Conservation (phyloP, 92 coral and sea anemone species). For the Epizoanthus fatuus region DNA sequence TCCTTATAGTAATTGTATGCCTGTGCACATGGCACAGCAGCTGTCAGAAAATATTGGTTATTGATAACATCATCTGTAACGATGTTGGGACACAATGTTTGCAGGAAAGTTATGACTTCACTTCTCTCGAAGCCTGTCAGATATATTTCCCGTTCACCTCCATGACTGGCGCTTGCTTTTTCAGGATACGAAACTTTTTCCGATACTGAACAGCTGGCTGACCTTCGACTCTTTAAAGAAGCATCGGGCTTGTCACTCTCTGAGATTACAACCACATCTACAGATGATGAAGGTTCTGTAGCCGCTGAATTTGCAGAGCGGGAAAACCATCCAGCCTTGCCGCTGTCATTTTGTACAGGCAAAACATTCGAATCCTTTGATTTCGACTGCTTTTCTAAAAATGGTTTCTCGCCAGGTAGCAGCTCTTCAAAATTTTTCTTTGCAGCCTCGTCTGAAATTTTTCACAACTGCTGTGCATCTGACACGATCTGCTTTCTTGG, state of each 20-base stretch:
- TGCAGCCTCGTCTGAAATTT: constrained; percentile 4
- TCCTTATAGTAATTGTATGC: constrained; percentile 4
- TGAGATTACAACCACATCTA: background rate
- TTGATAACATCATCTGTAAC: constrained; percentile 20
- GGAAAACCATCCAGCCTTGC: constrained; percentile 32
- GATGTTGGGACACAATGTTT: constrained; percentile 38
- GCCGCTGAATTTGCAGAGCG: background rate
- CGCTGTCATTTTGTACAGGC: constrained; percentile 22
- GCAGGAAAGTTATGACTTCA: constrained; percentile 16
- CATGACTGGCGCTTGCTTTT: constrained; percentile 26
- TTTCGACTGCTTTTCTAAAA: background rate
- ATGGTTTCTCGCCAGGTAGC: constrained; percentile 15
- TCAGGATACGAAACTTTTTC: constrained; percentile 10
- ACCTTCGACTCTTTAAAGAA: constrained; percentile 22
- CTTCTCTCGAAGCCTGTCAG: constrained; percentile 9
- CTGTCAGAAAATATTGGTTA: constrained; percentile 7
- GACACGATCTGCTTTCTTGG: constrained; percentile 17
- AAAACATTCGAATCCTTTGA: background rate
- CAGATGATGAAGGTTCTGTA: constrained; percentile 11
- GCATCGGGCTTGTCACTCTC: constrained; percentile 27
- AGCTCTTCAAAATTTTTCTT: constrained; percentile 21
- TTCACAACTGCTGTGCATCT: constrained; percentile 24
- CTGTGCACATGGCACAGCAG: constrained; percentile 17
- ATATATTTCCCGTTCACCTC: constrained; percentile 12
- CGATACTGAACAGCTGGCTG: constrained; percentile 4